A percentile compares a stretch with the other conserved stretches of the same genome.
Evolutionary conservation across 2,797 vertebrate genomes (phyloP).

Genomic region (Lepidocolaptes lacrymiger): DNA sequence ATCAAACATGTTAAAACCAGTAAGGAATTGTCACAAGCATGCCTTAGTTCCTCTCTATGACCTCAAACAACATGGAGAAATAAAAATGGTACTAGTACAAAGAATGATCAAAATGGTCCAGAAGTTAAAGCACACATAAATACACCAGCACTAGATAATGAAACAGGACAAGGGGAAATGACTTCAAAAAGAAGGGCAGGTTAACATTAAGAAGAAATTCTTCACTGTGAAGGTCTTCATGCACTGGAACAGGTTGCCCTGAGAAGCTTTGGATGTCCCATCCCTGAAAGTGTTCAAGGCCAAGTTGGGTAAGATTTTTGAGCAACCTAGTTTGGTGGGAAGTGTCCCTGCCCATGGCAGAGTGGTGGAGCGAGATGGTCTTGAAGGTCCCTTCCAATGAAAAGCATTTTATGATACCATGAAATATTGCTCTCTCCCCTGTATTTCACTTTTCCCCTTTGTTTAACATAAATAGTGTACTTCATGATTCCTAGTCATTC

Average conservation of each 20-base stretch:
- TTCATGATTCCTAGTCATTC: background rate
- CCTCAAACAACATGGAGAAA: background rate
- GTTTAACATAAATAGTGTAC: background rate
- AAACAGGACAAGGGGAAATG: background rate
- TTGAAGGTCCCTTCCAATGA: background rate
- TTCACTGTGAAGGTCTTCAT: background rate
- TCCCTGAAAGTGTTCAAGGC: background rate
- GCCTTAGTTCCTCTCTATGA: background rate
- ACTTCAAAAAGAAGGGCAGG: background rate
- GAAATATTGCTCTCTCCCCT: background rate
- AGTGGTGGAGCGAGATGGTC: background rate
- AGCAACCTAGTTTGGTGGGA: background rate
- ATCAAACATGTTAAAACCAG: background rate
- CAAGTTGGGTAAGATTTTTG: background rate
- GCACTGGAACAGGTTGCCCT: background rate
- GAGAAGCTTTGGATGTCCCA: background rate
- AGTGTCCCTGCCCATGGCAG: background rate
- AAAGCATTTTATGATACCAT: background rate
- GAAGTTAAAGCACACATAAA: background rate
- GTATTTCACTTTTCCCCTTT: background rate
- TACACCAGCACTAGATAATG: background rate
- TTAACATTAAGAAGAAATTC: background rate
- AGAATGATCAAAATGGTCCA: background rate
- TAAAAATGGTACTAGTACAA: background rate
- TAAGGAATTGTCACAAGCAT: background rate